Conservation (phyloP, 2,888 invertebrate species). For the Drosophila putrida region DNA sequence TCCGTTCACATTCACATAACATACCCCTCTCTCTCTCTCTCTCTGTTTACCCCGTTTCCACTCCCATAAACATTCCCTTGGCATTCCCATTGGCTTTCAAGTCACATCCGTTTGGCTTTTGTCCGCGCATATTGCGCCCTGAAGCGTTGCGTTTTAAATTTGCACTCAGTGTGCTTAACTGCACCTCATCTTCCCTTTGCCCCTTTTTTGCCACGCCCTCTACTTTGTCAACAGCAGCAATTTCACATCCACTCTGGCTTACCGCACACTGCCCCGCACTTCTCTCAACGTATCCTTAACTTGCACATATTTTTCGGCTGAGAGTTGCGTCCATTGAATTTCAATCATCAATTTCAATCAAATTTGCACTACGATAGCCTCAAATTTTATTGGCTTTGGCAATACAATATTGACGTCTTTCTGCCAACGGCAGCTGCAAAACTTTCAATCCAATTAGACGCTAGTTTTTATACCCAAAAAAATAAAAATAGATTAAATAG, state of each 20-base stretch:
- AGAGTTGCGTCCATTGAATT: slow-evolving; percentile 43
- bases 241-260: slow-evolving; percentile 44
- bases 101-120: slow-evolving; percentile 65
- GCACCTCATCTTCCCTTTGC: neutral
- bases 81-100: slow-evolving; percentile 55
- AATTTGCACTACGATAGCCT: slow-evolving; percentile 44
- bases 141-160: slow-evolving; percentile 49
- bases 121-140: slow-evolving; percentile 57
- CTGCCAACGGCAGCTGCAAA: slow-evolving; percentile 41
- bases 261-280: slow-evolving; percentile 5
- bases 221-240: slow-evolving; percentile 51
- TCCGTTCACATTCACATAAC: slow-evolving; percentile 27
- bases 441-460: slow-evolving; percentile 56
- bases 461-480: slow-evolving; percentile 8
- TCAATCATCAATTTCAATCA: slow-evolving; percentile 71
- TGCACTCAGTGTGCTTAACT: slow-evolving; percentile 45
- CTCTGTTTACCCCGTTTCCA: neutral
- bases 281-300: neutral
- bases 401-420: slow-evolving; percentile 37
- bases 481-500: neutral
- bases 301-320: slow-evolving; percentile 26
- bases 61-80: neutral
- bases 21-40: no score
- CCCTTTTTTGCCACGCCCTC: slow-evolving; percentile 3
- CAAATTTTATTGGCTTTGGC: slow-evolving; percentile 54